A percentile compares a stretch with the other conserved stretches of the same genome.
These are phyloP conservation scores for Euclidia mi DNA, from an alignment of 2,888 invertebrate genomes.

Conservation along the genomic window DNA sequence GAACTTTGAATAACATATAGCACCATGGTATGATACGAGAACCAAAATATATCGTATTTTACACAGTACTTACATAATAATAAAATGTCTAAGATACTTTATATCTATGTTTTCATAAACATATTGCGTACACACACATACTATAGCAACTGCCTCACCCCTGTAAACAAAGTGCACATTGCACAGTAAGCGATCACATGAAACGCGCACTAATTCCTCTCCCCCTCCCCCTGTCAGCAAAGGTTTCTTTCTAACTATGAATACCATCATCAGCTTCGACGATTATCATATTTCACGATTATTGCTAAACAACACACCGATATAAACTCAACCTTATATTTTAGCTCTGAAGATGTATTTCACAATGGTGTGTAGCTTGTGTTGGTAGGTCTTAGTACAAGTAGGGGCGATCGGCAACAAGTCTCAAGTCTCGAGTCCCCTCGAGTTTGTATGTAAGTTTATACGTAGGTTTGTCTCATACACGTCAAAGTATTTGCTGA, in stretches of 20 bases:
- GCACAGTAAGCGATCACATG: conserved; percentile 58
- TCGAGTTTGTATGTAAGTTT: conserved; percentile 71
- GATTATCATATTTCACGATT: conserved; percentile 87
- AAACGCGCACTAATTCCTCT: conserved; percentile 79
- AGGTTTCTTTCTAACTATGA: conserved; percentile 84
- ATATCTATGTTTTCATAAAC: too few relatives aligned
- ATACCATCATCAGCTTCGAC: conserved; percentile 84
- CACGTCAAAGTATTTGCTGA: conserved; percentile 81
- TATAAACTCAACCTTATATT: neutral
- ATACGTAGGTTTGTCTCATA: conserved; percentile 80
- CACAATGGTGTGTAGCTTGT: conserved; percentile 21
- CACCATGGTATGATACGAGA: too few relatives aligned
- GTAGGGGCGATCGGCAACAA: conserved; percentile 78
- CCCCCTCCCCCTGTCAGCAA: conserved; percentile 70
- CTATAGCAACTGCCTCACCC: neutral
- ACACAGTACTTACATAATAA: too few relatives aligned
- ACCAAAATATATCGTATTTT: too few relatives aligned
- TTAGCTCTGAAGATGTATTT: conserved; percentile 21
- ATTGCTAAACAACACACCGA: conserved; percentile 24
- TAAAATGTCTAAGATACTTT: too few relatives aligned
- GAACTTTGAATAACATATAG: too few relatives aligned
- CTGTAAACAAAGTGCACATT: conserved; percentile 38
- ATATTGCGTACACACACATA: too few relatives aligned
- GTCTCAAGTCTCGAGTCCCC: conserved; percentile 77
- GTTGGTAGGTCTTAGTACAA: conserved; percentile 56